Evolutionary conservation across 2,888 invertebrate genomes (phyloP).

Genomic region (Xanthia icteritia): DNA sequence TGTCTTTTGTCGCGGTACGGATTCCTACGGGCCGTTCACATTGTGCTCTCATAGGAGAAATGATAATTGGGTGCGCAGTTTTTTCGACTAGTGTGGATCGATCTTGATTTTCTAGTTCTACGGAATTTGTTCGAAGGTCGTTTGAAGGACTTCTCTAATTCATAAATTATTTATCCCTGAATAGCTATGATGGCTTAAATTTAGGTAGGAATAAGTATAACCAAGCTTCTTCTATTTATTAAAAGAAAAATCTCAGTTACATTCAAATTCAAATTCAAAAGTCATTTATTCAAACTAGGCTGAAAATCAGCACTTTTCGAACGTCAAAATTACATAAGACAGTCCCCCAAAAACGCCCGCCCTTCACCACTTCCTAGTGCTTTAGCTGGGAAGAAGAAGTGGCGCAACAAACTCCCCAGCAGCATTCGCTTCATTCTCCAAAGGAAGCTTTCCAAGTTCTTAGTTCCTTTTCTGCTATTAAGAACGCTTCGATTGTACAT

Average conservation of each 20-base stretch:
- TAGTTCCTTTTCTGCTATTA: background rate
- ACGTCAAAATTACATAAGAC: no score
- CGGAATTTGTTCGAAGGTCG: conserved; percentile 24
- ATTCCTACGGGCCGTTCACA: conserved; percentile 68
- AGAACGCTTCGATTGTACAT: background rate
- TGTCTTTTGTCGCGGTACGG: conserved; percentile 74
- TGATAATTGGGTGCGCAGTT: conserved; percentile 56
- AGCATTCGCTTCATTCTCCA: no score
- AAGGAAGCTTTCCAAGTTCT: background rate
- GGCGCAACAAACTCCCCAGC: no score
- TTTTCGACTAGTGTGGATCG: conserved; percentile 52
- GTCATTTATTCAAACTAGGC: no score
- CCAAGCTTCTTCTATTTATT: background rate
- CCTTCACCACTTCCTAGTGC: no score
- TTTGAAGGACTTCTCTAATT: background rate
- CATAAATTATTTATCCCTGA: no score
- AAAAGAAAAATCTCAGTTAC: background rate
- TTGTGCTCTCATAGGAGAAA: conserved; percentile 66
- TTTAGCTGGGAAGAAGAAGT: no score
- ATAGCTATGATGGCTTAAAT: background rate
- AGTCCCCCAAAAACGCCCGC: no score
- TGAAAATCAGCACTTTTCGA: no score
- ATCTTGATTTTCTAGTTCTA: conserved; percentile 27
- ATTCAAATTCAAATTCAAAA: no score
- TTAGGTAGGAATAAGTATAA: background rate